Base-by-base conservation (phyloP, 2,113 vertebrate genomes). In the Pachyramphus minor region DNA sequence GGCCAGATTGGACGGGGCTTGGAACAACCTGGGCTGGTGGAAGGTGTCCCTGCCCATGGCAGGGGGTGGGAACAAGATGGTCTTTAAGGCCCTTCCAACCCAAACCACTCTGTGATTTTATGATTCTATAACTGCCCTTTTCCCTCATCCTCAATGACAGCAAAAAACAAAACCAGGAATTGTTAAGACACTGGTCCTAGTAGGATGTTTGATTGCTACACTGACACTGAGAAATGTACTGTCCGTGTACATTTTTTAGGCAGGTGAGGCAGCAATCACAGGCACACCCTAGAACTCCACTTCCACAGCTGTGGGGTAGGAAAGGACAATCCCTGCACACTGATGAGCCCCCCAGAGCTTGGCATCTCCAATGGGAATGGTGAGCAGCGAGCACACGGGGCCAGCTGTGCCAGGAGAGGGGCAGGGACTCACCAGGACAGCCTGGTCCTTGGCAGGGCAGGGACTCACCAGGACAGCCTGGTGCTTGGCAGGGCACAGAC, bases 381-480 rank as follows among this genome's bases (percentile, higher is more conserved):
- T 2, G 35, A 45, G 47, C 30, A 5, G 4, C 39, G 24, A 17
- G 37, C 35, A 19, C 12, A 3, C 0, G 5, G 44, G 68, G 42
- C 44, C 31, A 20, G 66, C 30, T 27, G 8, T 58, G 56, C 56
- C 0, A 16, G n/a, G 27, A 35, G 63, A 24, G n/a, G 49, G 39
- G 19, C 12, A 5, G 11, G 64, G 64, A 95, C 95, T 97, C 79
- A 99, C 99, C 98, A 98, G 98, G 67, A 98, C 97, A 4, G 75
- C 96, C 95, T 97, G 98, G 93, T 98, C 99, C 97, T 99, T 99
- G 72, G 92, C 96, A 2, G 97, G 53, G 19, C 53, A 55, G 53
- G 55, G 55, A 56, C 55, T 56, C 55, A 56, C 55, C 55, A 56
- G 55, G 20, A 56, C 20, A 9, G 33, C 55, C 31, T 56, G 55